Percentiles rank a stretch among this genome's conserved stretches.
Conservation (phyloP, 2,888 invertebrate genomes). For the Lampropteryx suffumata region DNA sequence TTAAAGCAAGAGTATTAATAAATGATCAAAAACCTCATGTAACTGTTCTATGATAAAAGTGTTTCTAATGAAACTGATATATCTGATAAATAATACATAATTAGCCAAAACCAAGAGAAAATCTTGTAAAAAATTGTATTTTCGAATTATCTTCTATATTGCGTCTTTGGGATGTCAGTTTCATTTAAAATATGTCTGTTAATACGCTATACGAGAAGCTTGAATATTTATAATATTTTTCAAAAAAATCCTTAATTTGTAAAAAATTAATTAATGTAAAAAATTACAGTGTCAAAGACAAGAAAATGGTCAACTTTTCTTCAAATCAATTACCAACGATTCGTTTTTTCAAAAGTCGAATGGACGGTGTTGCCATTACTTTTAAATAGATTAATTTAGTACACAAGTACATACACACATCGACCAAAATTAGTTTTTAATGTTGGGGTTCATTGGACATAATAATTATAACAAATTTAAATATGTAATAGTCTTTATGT, state of each 20-base stretch:
- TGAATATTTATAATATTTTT: conserved; percentile 14
- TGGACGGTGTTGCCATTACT: conserved; percentile 20
- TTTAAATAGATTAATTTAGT: conserved; percentile 14
- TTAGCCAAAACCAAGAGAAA: neutral
- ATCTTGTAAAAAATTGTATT: neutral
- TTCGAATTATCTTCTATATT: neutral
- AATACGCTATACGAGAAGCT: conserved; percentile 15
- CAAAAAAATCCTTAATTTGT: conserved; percentile 10
- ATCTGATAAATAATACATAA: neutral
- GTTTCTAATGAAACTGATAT: neutral
- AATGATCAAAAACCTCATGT: neutral
- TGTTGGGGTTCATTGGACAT: too few relatives aligned
- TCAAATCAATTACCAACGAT: too few relatives aligned
- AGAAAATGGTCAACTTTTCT: too few relatives aligned
- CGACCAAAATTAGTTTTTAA: conserved; percentile 44
- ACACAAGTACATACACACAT: conserved; percentile 29
- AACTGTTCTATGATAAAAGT: neutral
- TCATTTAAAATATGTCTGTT: neutral
- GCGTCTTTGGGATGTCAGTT: conserved; percentile 5
- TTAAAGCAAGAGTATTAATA: too few relatives aligned
- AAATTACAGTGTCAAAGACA: conserved; percentile 3
- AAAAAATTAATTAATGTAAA: conserved; percentile 6
- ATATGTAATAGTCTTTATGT: too few relatives aligned
- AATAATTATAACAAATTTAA: too few relatives aligned
- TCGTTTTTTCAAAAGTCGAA: conserved; percentile 4